A percentile compares a stretch with the other conserved stretches of the same genome.
These are phyloP conservation scores for Papilio polytes DNA, from an alignment of 1,140 invertebrate species.

Conservation along the genomic window DNA sequence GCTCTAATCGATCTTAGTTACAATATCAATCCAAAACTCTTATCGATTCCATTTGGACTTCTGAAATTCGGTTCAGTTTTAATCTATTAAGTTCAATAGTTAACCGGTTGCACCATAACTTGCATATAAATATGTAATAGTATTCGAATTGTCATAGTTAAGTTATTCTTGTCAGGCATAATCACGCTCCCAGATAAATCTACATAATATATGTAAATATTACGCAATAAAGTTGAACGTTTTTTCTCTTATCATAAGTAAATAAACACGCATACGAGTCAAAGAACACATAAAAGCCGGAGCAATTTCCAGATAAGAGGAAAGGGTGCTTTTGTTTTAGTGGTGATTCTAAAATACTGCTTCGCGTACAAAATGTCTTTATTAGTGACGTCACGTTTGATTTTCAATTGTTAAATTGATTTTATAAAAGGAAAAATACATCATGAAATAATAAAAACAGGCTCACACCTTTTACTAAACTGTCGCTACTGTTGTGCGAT, in stretches of 20 bases:
- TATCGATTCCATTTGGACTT: no score
- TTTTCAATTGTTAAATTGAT: not conserved
- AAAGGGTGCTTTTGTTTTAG: constrained; percentile 9
- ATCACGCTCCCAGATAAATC: not conserved
- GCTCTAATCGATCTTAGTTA: no score
- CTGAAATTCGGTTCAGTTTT: no score
- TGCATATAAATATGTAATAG: no score
- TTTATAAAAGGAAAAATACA: not conserved
- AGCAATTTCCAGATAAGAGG: constrained; percentile 14
- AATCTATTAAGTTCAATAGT: no score
- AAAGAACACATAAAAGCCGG: constrained; percentile 8
- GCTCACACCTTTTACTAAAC: no score
- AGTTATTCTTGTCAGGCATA: not conserved
- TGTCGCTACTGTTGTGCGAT: no score
- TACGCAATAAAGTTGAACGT: not conserved
- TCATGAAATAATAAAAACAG: no score
- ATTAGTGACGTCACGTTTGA: not conserved
- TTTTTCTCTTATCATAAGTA: constrained; percentile 9
- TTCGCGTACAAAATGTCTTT: not conserved
- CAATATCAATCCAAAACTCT: no score
- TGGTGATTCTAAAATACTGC: constrained; percentile 1
- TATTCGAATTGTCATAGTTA: no score
- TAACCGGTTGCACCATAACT: no score
- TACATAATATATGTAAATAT: not conserved
- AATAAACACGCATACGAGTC: constrained; percentile 12